Evolutionary conservation across 2,797 vertebrate species (phyloP), one percentile per base, ranked within the genome.

Genomic region (Orestias chungarensis): DNA sequence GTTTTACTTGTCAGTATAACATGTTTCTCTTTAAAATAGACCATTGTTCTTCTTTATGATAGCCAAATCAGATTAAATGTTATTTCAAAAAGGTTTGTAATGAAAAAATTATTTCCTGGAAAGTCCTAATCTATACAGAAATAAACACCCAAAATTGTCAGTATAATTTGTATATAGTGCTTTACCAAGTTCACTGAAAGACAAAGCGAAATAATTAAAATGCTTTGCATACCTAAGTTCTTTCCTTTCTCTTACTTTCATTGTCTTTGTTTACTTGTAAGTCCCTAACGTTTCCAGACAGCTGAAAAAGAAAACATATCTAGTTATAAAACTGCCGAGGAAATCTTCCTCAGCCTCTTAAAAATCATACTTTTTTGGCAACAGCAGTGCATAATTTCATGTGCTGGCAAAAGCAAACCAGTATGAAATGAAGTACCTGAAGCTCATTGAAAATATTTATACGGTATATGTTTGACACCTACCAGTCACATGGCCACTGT

Each of bases 401-500:
- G 42, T 15, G 17, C 47, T 83, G 68, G 79, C 74, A 75, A 44
- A 70, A 75, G 66, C 43, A 6, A 47, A 61, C 42, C 73, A 59
- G 70, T 73, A 75, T 79, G 66, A 84, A 82, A 88, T 83, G 33
- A 68, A 14, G 29, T 40, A 70, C 78, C 73, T 72, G 3, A 35
- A 74, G 80, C 76, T 70, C 35, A 64, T 70, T 54, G 72, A 74
- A 86, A 84, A 86, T 83, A 73, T 57, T 57, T 33, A 57, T 55
- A 31, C 31, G 18, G 55, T 57, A 35, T 57, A 23, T 70, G 79
- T 86, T 81, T 20, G 76, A 86, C 64, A 76, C 43, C 73, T 70
- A 66, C 50, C 61, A 78, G 81, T 90, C 86, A 85, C 82, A 83
- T 79, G 52, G 23, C 14, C 79, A 78, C 38, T 79, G 42, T 27